These are phyloP conservation scores for Polymixis flavicincta DNA, from an alignment of 2,888 invertebrate genomes.

Conservation along the genomic window DNA sequence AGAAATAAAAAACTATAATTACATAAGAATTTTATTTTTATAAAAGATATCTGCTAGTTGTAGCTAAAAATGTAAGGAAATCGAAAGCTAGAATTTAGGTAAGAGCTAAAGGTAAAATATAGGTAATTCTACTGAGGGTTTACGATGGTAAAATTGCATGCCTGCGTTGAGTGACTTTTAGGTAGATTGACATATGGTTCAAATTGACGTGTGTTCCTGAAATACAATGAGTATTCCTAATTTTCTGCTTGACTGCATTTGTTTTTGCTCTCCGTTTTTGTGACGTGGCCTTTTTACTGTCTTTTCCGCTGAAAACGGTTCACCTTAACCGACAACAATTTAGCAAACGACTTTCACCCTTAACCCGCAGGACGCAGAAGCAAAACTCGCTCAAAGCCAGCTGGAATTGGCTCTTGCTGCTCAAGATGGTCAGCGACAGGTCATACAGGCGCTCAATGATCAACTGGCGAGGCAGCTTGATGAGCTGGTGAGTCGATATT, in stretches of 20 bases:
- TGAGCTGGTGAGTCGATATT: constrained; percentile 93
- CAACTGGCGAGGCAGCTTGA: constrained; percentile 95
- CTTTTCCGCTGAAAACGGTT: constrained; percentile 11
- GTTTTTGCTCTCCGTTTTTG: constrained; percentile 39
- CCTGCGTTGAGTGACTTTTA: background rate
- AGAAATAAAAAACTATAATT: too few relatives aligned
- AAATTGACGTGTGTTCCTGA: constrained; percentile 8
- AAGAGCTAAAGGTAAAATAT: background rate
- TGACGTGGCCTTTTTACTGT: constrained; percentile 37
- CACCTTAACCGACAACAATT: background rate
- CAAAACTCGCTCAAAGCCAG: constrained; percentile 94
- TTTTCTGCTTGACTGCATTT: constrained; percentile 35
- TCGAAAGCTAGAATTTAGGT: background rate
- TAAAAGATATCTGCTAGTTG: background rate
- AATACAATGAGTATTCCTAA: constrained; percentile 37
- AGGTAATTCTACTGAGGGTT: background rate
- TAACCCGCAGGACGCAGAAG: constrained; percentile 88
- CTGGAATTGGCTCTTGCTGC: constrained; percentile 94
- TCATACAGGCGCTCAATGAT: constrained; percentile 95
- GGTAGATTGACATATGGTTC: background rate
- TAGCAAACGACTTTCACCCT: constrained; percentile 20
- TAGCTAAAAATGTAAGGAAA: background rate
- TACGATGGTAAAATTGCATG: background rate
- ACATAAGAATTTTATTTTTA: background rate
- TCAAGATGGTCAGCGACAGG: constrained; percentile 95